phyloP scores from a whole-genome alignment of 2,113 vertebrate species.

The Hemiscyllium ocellatum region DNA sequence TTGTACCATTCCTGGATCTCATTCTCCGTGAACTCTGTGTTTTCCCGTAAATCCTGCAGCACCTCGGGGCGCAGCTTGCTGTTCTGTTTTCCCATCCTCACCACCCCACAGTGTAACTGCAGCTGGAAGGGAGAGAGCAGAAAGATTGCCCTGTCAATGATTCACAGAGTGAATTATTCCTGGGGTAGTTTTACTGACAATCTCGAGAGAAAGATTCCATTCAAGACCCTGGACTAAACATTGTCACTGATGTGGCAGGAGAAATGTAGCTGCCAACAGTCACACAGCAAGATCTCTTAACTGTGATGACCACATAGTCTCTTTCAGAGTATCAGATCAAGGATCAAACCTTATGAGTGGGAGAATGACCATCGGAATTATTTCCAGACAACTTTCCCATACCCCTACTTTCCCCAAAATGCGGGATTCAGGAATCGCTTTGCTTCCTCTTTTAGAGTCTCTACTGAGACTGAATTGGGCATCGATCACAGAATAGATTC shows the following conservation, averaged over 20 bases:
- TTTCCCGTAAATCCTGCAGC: conserved; percentile 38
- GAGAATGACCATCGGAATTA: neutral
- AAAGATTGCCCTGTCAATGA: neutral
- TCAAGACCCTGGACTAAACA: neutral
- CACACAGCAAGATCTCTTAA: neutral
- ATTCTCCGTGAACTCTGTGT: conserved; percentile 38
- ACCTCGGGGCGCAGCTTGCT: conserved; percentile 39
- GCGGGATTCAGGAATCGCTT: neutral
- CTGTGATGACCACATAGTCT: neutral
- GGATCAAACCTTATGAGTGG: neutral
- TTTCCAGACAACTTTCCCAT: neutral
- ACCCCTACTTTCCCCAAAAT: neutral
- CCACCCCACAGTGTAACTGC: neutral
- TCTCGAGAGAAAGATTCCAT: too few species aligned
- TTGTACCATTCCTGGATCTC: conserved; percentile 41
- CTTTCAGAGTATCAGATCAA: neutral
- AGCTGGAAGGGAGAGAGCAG: neutral
- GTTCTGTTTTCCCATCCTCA: conserved; percentile 39
- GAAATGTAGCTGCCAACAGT: neutral
- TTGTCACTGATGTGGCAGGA: too few species aligned
- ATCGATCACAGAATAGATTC: neutral
- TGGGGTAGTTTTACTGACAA: neutral
- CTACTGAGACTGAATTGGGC: too few species aligned
- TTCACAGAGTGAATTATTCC: too few species aligned
- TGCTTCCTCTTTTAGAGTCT: too few species aligned